Evolutionary conservation across 2,888 invertebrate species (phyloP).

Genomic region (Caenorhabditis sinica): DNA sequence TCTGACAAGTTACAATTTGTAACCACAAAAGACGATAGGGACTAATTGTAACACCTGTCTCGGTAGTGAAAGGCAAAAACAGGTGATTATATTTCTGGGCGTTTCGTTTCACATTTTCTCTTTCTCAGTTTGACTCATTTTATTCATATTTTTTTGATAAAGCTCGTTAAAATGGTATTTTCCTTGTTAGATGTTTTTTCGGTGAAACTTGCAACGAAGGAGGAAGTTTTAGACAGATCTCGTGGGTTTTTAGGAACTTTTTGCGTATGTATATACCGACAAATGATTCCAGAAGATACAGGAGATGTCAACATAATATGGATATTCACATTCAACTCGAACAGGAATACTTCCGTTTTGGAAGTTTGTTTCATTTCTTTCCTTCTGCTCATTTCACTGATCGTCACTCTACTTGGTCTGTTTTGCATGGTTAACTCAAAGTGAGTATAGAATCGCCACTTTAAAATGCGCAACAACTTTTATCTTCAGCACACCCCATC

Average conservation of each 20-base stretch:
- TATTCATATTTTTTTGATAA: not conserved
- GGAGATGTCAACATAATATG: slow-evolving; percentile 47
- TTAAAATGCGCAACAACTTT: not conserved
- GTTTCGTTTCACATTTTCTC: not conserved
- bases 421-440: slow-evolving; percentile 29
- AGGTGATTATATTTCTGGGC: slow-evolving; percentile 44
- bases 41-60: slow-evolving; percentile 12
- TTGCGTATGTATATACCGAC: not conserved
- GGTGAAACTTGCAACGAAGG: slow-evolving; percentile 38
- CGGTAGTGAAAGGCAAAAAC: slow-evolving; percentile 15
- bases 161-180: not conserved
- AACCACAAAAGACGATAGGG: not conserved
- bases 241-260: not conserved
- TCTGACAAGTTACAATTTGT: not conserved
- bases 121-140: not conserved
- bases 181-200: slow-evolving; percentile 14
- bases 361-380: slow-evolving; percentile 33
- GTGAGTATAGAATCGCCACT: not conserved
- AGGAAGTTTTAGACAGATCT: slow-evolving; percentile 32
- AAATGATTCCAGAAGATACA: slow-evolving; percentile 27
- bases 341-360: not conserved
- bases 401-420: slow-evolving; percentile 31
- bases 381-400: slow-evolving; percentile 1
- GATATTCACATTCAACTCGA: slow-evolving; percentile 58
- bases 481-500: slow-evolving; percentile 38